These are phyloP conservation scores for Sicus ferrugineus DNA, from an alignment of 2,888 invertebrate species.

Conservation along the genomic window DNA sequence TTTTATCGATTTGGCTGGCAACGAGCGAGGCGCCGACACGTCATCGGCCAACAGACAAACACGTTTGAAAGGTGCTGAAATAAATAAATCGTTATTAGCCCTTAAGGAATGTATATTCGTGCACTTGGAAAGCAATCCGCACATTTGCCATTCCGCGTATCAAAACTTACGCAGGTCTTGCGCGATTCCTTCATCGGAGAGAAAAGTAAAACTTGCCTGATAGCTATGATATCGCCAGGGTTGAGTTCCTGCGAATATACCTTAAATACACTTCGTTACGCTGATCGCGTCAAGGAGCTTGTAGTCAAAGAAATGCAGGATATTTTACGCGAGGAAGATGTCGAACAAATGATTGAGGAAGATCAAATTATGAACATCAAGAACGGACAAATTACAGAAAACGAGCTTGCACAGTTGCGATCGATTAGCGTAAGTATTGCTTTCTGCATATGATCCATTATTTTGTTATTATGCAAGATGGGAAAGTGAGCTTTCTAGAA, in stretches of 20 bases:
- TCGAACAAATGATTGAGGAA: constrained; percentile 60
- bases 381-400: constrained; percentile 70
- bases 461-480: background rate
- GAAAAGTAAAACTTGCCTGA: constrained; percentile 99
- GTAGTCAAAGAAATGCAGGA: constrained; percentile 84
- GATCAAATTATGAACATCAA: constrained; percentile 51
- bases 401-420: constrained; percentile 85
- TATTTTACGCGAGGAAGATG: constrained; percentile 62
- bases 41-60: constrained; percentile 96
- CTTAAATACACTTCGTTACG: constrained; percentile 95
- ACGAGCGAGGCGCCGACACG: constrained; percentile 98
- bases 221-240: constrained; percentile 99
- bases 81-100: constrained; percentile 81
- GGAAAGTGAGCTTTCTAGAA: too few species aligned
- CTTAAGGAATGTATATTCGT: constrained; percentile 97
- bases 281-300: constrained; percentile 96
- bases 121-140: constrained; percentile 94
- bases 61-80: constrained; percentile 68
- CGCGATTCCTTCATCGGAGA: constrained; percentile 98
- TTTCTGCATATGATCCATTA: background rate
- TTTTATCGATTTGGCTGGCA: constrained; percentile 95
- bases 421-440: constrained; percentile 83
- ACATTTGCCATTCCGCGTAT: constrained; percentile 96
- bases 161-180: constrained; percentile 94
- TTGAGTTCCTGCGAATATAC: constrained; percentile 97